These are phyloP conservation scores for Nomada goodeniana DNA, from an alignment of 2,888 invertebrate species.

Conservation along the genomic window DNA sequence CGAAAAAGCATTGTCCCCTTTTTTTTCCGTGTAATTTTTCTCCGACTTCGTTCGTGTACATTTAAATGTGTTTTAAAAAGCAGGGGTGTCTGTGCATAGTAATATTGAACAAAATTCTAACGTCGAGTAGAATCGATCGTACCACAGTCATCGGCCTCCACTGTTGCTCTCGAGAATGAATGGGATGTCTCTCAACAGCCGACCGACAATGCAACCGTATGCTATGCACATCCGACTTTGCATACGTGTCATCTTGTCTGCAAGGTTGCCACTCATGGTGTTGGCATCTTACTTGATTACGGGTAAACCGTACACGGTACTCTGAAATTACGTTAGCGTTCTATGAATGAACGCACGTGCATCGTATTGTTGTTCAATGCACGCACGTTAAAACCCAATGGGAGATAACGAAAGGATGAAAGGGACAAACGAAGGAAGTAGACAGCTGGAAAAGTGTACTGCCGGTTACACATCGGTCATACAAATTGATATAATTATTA, in stretches of 20 bases:
- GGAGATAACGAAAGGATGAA: slow-evolving; percentile 25
- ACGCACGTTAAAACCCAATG: slow-evolving; percentile 43
- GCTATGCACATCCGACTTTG: slow-evolving; percentile 51
- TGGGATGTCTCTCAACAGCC: slow-evolving; percentile 39
- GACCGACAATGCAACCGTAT: slow-evolving; percentile 21
- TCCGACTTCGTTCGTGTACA: no score
- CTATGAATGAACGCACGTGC: slow-evolving; percentile 57
- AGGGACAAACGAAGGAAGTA: slow-evolving; percentile 35
- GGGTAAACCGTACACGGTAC: slow-evolving; percentile 38
- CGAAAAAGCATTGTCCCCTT: no score
- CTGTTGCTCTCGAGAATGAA: slow-evolving; percentile 32
- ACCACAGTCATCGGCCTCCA: slow-evolving; percentile 11
- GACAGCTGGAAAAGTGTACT: slow-evolving; percentile 18
- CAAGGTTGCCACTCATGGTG: slow-evolving; percentile 44
- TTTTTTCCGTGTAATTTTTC: no score
- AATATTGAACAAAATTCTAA: not conserved
- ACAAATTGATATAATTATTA: slow-evolving; percentile 1
- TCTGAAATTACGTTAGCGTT: slow-evolving; percentile 49
- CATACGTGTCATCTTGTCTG: slow-evolving; percentile 56
- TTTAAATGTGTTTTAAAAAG: not conserved
- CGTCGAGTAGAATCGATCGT: slow-evolving; percentile 9
- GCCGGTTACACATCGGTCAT: slow-evolving; percentile 5
- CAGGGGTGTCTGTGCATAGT: no score
- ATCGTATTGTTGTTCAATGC: slow-evolving; percentile 48
- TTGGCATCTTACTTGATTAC: slow-evolving; percentile 54